phyloP scores from a whole-genome alignment of 2,113 vertebrate species.

The Chiloscyllium plagiosum region DNA sequence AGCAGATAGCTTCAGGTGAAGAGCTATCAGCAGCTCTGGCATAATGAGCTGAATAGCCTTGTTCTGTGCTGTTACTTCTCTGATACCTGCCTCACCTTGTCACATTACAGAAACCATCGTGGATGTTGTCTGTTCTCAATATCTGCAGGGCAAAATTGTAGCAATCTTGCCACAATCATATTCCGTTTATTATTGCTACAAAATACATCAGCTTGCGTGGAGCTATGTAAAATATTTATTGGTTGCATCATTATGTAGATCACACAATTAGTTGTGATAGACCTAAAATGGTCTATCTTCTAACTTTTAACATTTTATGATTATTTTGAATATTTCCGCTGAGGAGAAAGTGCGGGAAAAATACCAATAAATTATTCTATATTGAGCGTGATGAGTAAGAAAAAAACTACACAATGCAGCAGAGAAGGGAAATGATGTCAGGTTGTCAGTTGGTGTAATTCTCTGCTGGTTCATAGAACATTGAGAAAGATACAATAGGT shows the following conservation, averaged over 20 bases:
- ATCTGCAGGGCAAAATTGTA: neutral
- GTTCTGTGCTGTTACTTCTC: neutral
- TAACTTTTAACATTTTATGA: neutral
- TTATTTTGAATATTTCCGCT: neutral
- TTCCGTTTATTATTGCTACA: neutral
- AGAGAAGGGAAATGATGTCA: neutral
- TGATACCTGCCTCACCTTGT: neutral
- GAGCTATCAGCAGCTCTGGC: neutral
- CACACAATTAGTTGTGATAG: neutral
- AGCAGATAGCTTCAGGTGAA: neutral
- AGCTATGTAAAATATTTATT: neutral
- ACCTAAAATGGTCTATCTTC: neutral
- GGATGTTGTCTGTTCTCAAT: neutral
- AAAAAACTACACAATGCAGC: neutral
- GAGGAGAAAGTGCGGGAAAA: neutral
- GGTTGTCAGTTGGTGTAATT: neutral
- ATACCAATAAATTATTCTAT: too few species aligned
- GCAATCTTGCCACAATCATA: neutral
- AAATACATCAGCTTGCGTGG: neutral
- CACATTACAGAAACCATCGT: neutral
- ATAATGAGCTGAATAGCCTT: neutral
- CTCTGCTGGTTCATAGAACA: neutral
- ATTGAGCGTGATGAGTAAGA: neutral
- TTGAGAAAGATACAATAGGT: neutral
- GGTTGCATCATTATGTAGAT: neutral